phyloP scores from a whole-genome alignment of 2,113 vertebrate genomes.

The Mesembrinibis cayennensis region DNA sequence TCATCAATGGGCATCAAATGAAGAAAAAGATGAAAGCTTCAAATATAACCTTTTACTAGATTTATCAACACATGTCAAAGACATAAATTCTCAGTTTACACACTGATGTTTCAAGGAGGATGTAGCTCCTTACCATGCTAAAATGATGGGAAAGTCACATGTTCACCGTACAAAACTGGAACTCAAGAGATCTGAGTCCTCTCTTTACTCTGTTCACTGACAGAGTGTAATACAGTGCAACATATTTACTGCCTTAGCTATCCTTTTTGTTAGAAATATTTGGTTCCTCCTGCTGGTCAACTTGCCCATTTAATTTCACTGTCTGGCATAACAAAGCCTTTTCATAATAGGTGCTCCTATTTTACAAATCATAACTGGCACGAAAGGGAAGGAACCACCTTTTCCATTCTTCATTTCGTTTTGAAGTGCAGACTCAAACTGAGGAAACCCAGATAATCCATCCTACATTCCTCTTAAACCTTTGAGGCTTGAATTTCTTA shows the following conservation, averaged over 20 bases:
- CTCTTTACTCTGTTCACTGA: background rate
- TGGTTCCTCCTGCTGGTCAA: background rate
- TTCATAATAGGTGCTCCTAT: background rate
- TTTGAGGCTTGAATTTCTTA: background rate
- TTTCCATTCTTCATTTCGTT: background rate
- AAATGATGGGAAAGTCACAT: background rate
- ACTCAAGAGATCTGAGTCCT: accelerated
- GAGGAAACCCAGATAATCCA: background rate
- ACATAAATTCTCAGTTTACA: background rate
- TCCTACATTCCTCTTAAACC: background rate
- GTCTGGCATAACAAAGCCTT: background rate
- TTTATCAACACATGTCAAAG: background rate
- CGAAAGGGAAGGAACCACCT: background rate
- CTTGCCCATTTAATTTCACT: background rate
- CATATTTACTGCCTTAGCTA: background rate
- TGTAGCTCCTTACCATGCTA: too few relatives aligned
- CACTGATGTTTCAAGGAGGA: background rate
- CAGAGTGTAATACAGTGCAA: background rate
- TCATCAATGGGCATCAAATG: background rate
- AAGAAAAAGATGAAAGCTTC: background rate
- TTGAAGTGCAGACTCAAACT: background rate
- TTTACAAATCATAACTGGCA: background rate
- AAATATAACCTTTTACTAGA: background rate
- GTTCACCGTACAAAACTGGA: background rate
- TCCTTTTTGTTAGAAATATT: background rate